A percentile compares a stretch with the other conserved stretches of the same genome.
These are phyloP conservation scores for Antedon mediterranea DNA, from an alignment of 53 echinoderm and acorn worm species.

Conservation along the genomic window DNA sequence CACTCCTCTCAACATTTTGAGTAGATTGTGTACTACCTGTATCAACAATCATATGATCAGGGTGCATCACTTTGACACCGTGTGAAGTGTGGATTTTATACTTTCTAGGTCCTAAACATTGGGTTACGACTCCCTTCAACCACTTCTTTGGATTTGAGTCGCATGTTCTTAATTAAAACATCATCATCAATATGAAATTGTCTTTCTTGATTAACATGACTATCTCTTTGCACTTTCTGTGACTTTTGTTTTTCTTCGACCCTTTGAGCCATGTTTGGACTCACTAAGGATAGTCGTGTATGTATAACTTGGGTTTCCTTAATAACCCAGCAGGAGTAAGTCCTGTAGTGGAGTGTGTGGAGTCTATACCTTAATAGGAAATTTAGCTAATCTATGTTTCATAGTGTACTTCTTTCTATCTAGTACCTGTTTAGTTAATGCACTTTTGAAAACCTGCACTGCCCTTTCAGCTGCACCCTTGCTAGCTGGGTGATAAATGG, in stretches of 20 bases:
- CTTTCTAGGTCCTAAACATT: not conserved
- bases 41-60: not conserved
- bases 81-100: not conserved
- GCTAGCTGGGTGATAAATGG: constrained; percentile 37
- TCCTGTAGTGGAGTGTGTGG: constrained; percentile 35
- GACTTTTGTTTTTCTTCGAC: constrained; percentile 21
- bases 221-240: constrained; percentile 5
- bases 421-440: constrained; percentile 1
- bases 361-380: constrained; percentile 38
- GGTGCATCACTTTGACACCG: constrained; percentile 4
- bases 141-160: not conserved
- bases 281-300: constrained; percentile 19
- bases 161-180: not conserved
- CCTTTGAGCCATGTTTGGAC: constrained; percentile 18
- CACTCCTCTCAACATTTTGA: too few relatives aligned
- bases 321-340: constrained; percentile 43
- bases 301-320: constrained; percentile 32
- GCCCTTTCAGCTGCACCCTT: constrained; percentile 24
- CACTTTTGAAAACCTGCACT: not conserved
- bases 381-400: constrained; percentile 21
- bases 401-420: not conserved
- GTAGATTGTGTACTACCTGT: not conserved
- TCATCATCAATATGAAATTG: not conserved
- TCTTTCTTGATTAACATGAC: not conserved
- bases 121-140: not conserved